These are phyloP conservation scores for Neolamprologus variostigma DNA, from an alignment of 2,113 vertebrate species.

Conservation along the genomic window DNA sequence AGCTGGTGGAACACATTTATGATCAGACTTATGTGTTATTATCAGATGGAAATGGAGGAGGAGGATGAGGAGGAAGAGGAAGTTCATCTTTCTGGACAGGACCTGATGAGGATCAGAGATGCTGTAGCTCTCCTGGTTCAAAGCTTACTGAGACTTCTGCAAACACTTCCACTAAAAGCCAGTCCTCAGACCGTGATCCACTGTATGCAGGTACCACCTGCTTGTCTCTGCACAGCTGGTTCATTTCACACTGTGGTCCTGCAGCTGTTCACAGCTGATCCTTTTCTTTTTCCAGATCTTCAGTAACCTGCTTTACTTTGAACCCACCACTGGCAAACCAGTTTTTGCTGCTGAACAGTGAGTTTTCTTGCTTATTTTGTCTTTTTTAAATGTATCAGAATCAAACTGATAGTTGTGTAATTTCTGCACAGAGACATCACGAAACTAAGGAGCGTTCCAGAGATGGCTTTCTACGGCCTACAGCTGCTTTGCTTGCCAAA, in stretches of 20 bases:
- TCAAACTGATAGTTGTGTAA: not conserved
- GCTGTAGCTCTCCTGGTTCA: slow-evolving; percentile 73
- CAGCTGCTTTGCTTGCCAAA: slow-evolving; percentile 75
- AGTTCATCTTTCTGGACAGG: slow-evolving; percentile 72
- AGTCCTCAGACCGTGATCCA: slow-evolving; percentile 73
- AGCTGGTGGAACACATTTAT: not conserved
- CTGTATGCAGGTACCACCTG: slow-evolving; percentile 73
- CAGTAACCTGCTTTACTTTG: slow-evolving; percentile 77
- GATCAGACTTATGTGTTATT: not conserved
- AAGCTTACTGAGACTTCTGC: slow-evolving; percentile 79
- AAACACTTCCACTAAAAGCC: slow-evolving; percentile 80
- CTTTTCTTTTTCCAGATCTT: slow-evolving; percentile 73
- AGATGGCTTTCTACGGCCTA: slow-evolving; percentile 82
- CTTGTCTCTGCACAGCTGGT: not conserved
- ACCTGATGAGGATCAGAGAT: slow-evolving; percentile 76
- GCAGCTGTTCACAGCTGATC: not conserved
- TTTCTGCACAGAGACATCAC: slow-evolving; percentile 63
- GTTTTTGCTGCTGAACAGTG: slow-evolving; percentile 41
- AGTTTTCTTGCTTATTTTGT: not conserved
- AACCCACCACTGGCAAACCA: slow-evolving; percentile 67
- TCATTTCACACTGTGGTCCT: not conserved
- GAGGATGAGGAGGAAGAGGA: slow-evolving; percentile 59
- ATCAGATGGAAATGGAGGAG: slow-evolving; percentile 63
- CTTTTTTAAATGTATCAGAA: not conserved
- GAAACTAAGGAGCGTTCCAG: slow-evolving; percentile 71